Base-by-base conservation (phyloP, 1,140 invertebrate species). In the Scaptomyza hsui region DNA sequence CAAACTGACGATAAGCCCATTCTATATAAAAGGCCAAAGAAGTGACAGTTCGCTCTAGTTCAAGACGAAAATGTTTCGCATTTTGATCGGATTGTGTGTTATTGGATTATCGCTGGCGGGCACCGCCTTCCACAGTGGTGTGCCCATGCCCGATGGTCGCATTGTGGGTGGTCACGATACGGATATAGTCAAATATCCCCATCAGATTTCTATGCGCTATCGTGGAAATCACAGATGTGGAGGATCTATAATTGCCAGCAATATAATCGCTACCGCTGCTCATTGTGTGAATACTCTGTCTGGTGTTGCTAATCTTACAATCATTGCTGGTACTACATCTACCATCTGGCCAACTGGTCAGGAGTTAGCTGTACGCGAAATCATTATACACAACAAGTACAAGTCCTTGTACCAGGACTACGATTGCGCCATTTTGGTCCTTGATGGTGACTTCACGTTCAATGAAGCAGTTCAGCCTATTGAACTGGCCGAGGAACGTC, bases 191-290 rank as follows among this genome's bases (percentile, higher is more conserved):
- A 6, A 73, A 1, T 90, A 65, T 67, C 89, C 89, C 0, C 81
- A 90, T 68, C 89, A 90, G 42, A 70, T 90, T 2, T 88, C 89
- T 1, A 80, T 90, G 89, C 68, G 78, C 0, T 76, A 76, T 0
- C 71, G 61, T 1, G 77, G 81, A 10, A 81, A 80, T 42, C 92
- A 92, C 64, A 55, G 70, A 26, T 95, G 94, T 71, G 94, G 94
- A 2, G 94, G 93, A 10, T 92, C 92, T 4, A 89, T 95, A 60
- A 41, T 70, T 67, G n/a, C 35, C 0, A 9, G 57, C 10, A 85
- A 86, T 12, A 92, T 90, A 35, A 90, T 94, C 41, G 55, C 94
- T 9, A 93, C 92, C 24, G 94, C 94, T 6, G 93, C 93, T 10
- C 94, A 95, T 83, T 95, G 94, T 62, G 60, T 90, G 0, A 65